Percentiles rank a stretch among this genome's conserved stretches.
Evolutionary conservation across 2,113 vertebrate species (phyloP).

Genomic region (Paracanthobrama guichenoti): DNA sequence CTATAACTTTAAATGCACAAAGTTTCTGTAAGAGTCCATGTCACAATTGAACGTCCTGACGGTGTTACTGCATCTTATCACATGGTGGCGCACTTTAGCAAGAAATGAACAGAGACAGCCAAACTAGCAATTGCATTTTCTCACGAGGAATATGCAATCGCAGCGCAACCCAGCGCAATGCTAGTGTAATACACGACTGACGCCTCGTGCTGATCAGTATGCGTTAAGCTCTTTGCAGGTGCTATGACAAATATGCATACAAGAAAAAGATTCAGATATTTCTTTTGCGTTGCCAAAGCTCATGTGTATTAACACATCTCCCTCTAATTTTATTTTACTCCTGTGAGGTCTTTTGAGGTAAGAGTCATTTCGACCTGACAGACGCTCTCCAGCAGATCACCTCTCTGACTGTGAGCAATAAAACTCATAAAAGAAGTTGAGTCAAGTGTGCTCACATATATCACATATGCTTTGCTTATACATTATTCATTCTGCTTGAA

Average conservation of each 20-base stretch:
- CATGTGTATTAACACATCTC: not conserved
- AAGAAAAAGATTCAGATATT: not conserved
- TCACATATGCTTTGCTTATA: not conserved
- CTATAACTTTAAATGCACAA: not conserved
- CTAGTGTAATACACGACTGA: slow-evolving; percentile 25
- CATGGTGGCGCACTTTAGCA: slow-evolving; percentile 55
- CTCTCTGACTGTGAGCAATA: slow-evolving; percentile 14
- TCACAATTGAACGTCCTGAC: not conserved
- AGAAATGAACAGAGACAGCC: slow-evolving; percentile 37
- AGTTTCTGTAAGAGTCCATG: not conserved
- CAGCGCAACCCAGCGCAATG: slow-evolving; percentile 69
- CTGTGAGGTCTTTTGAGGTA: slow-evolving; percentile 27
- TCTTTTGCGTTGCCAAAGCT: not conserved
- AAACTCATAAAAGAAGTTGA: slow-evolving; percentile 16
- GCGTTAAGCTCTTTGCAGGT: not conserved
- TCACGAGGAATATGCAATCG: slow-evolving; percentile 74
- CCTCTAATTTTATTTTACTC: not conserved
- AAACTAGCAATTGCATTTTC: slow-evolving; percentile 53
- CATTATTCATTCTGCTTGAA: not conserved
- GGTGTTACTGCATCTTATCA: slow-evolving; percentile 35
- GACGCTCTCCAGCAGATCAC: not conserved
- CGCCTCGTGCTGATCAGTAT: not conserved
- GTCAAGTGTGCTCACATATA: not conserved
- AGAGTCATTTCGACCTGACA: slow-evolving; percentile 11
- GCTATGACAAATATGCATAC: not conserved